Percentiles rank a stretch among this genome's conserved stretches.
phyloP scores from a whole-genome alignment of 2,888 invertebrate genomes.

The Watsonalla binaria region DNA sequence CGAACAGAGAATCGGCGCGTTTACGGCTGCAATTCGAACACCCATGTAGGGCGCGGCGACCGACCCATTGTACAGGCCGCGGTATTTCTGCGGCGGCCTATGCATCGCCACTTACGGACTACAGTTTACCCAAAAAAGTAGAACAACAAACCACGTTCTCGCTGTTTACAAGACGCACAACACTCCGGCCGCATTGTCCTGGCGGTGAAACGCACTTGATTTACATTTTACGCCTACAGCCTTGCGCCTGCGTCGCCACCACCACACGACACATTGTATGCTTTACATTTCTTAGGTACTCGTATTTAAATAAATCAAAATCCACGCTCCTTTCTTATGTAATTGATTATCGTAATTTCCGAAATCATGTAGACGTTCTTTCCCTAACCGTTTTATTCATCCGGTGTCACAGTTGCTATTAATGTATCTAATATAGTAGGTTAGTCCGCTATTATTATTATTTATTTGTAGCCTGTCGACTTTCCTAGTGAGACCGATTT shows the following conservation, averaged over 20 bases:
- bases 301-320: slow-evolving; percentile 17
- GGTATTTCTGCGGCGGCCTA: slow-evolving; percentile 70
- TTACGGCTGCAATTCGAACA: slow-evolving; percentile 41
- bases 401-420: too few relatives aligned
- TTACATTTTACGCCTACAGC: slow-evolving; percentile 70
- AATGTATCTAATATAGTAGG: too few relatives aligned
- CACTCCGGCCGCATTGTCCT: slow-evolving; percentile 70
- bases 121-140: slow-evolving; percentile 76
- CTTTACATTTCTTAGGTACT: slow-evolving; percentile 40
- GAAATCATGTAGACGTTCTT: too few relatives aligned
- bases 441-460: too few relatives aligned
- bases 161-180: slow-evolving; percentile 72
- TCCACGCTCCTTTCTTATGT: too few relatives aligned
- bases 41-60: slow-evolving; percentile 60
- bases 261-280: slow-evolving; percentile 40
- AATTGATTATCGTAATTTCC: too few relatives aligned
- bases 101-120: slow-evolving; percentile 66
- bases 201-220: slow-evolving; percentile 62
- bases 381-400: too few relatives aligned
- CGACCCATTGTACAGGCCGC: slow-evolving; percentile 65
- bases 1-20: slow-evolving; percentile 50
- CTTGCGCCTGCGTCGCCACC: slow-evolving; percentile 24
- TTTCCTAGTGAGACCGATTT: too few relatives aligned
- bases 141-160: slow-evolving; percentile 66
- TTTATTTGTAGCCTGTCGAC: too few relatives aligned